Evolutionary conservation across 1,140 invertebrate species (phyloP).

Genomic region (Zaprionus capensis): DNA sequence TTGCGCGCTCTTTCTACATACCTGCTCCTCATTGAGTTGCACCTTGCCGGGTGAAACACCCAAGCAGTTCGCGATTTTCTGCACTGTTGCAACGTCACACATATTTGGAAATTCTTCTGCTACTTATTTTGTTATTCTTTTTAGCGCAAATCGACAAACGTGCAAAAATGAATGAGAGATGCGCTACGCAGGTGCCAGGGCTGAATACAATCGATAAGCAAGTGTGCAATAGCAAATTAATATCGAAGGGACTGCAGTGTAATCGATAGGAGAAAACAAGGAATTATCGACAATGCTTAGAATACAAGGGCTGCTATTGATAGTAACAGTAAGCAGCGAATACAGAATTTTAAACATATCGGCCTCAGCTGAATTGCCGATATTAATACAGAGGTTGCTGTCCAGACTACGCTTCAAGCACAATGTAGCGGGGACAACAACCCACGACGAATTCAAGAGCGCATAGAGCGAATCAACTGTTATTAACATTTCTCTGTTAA

Average conservation of each 20-base stretch:
- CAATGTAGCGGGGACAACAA: too few species aligned
- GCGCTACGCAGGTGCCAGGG: conserved; percentile 29
- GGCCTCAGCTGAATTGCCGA: too few species aligned
- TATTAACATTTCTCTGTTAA: too few species aligned
- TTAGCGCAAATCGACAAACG: conserved; percentile 25
- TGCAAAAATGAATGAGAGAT: conserved; percentile 31
- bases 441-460: too few species aligned
- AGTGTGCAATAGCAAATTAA: not conserved
- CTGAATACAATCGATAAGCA: not conserved
- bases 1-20: conserved; percentile 12
- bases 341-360: too few species aligned
- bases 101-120: conserved; percentile 43
- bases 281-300: not conserved
- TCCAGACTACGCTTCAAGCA: too few species aligned
- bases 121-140: conserved; percentile 25
- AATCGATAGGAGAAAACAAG: not conserved
- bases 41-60: conserved; percentile 67
- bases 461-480: too few species aligned
- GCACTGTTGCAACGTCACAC: conserved; percentile 78
- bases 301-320: conserved; percentile 4
- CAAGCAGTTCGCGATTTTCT: conserved; percentile 78
- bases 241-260: too few species aligned
- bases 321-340: not conserved
- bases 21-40: conserved; percentile 73
- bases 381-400: too few species aligned